phyloP scores from a whole-genome alignment of 2,888 invertebrate genomes.

The Proisotoma minuta region DNA sequence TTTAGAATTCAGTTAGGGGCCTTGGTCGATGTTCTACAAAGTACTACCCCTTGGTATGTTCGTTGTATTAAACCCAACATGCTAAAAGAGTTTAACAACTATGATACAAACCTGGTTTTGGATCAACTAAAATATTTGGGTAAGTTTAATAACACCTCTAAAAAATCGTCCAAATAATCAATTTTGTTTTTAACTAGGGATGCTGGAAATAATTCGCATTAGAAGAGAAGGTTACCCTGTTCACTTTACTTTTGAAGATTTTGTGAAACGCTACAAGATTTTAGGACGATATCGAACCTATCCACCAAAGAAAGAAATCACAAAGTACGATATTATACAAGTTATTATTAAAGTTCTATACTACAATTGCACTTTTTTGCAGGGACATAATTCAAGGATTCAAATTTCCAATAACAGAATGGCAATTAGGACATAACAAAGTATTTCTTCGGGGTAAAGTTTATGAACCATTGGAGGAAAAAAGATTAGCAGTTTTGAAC shows the following conservation, averaged over 20 bases:
- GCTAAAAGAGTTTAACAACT: slow-evolving; percentile 72
- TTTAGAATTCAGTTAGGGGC: slow-evolving; percentile 83
- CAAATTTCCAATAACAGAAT: slow-evolving; percentile 59
- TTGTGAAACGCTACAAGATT: slow-evolving; percentile 72
- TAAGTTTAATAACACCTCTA: too few species aligned
- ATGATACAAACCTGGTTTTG: slow-evolving; percentile 71
- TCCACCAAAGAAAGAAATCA: slow-evolving; percentile 22
- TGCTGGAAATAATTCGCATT: slow-evolving; percentile 88
- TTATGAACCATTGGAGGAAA: slow-evolving; percentile 78
- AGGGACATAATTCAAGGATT: neutral
- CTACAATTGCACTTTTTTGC: neutral
- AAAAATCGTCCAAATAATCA: too few species aligned
- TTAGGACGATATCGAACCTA: slow-evolving; percentile 57
- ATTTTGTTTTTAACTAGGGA: too few species aligned
- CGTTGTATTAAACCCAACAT: slow-evolving; percentile 89
- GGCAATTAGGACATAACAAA: slow-evolving; percentile 83
- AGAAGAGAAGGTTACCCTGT: slow-evolving; percentile 84
- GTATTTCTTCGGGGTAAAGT: slow-evolving; percentile 77
- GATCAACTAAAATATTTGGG: slow-evolving; percentile 82
- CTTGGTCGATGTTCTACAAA: slow-evolving; percentile 81
- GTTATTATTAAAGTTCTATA: neutral
- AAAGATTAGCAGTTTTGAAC: slow-evolving; percentile 64
- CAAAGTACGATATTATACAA: neutral
- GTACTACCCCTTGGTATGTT: slow-evolving; percentile 80
- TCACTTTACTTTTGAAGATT: slow-evolving; percentile 72